phyloP scores from a whole-genome alignment of 2,113 vertebrate species.

The Acanthisitta chloris region DNA sequence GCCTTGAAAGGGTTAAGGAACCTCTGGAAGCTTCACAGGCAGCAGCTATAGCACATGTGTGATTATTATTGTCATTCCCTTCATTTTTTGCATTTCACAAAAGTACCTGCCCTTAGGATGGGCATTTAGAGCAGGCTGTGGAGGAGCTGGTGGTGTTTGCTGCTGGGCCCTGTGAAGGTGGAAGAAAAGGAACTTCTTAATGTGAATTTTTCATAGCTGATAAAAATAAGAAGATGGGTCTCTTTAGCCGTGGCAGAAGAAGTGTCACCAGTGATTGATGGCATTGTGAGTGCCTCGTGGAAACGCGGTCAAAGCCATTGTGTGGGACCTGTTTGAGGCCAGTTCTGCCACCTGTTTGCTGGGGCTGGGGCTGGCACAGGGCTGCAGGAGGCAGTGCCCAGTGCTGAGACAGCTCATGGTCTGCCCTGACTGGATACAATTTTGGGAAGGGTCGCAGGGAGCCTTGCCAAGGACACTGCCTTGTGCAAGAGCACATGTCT shows the following conservation, averaged over 20 bases:
- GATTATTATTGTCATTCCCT: neutral
- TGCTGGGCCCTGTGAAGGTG: neutral
- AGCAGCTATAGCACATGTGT: neutral
- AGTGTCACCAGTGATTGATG: neutral
- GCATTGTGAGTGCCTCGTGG: neutral
- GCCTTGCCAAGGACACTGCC: rapidly evolving
- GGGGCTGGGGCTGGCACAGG: neutral
- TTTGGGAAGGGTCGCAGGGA: neutral
- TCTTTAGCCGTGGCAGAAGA: neutral
- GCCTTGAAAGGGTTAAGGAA: neutral
- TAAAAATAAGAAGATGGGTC: neutral
- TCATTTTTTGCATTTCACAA: neutral
- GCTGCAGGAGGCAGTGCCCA: rapidly evolving
- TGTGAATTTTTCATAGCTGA: neutral
- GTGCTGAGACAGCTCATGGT: rapidly evolving
- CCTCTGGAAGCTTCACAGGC: neutral
- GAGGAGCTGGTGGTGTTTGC: rapidly evolving
- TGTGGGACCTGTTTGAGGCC: neutral
- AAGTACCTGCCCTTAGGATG: neutral
- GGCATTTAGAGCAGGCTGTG: neutral
- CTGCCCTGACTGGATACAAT: rapidly evolving
- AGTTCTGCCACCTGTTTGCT: neutral
- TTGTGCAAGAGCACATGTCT: rapidly evolving
- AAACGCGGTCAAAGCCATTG: neutral
- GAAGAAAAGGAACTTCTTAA: neutral